Evolutionary conservation across 2,113 vertebrate species (phyloP), one percentile per base, ranked within the genome.

Genomic region (Petroica traversi): DNA sequence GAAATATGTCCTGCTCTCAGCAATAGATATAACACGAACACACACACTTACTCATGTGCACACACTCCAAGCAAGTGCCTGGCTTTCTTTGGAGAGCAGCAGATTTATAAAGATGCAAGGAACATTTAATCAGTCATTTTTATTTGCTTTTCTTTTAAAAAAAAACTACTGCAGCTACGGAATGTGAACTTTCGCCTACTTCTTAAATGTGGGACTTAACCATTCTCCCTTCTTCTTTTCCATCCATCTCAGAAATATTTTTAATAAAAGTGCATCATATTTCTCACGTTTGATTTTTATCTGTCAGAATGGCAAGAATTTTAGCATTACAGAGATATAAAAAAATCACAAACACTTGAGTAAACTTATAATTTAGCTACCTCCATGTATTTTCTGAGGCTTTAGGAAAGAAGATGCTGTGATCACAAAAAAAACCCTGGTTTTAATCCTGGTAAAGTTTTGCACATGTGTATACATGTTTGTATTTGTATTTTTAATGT

Each of bases 151-250:
- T 67, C 76, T 91, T 91, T 71, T 68, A 81, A 78, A 75, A 64
- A 88, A 86, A 91, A 48, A 33, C 43, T 59, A 59, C 48, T 72
- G n/a, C 80, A 78, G 54, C 61, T 86, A 59, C 1, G 9, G 82
- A 92, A 96, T 81, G 63, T 92, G 72, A 96, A 90, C 90, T 92
- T 78, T 85, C 68, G 67, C 78, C 78, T 90, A 84, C 72, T 96
- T 79, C 57, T 59, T 78, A 67, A 66, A 77, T 59, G 40, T 18
- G 1, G 0, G 18, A 63, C 33, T 82, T 82, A 31, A 61, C 52
- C 67, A 34, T 68, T 87, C 40, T 92, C 19, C 26, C 10, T 40
- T 52, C 66, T 19, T 83, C 49, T 29, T 83, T 80, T 71, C 66
- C n/a, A n/a, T 80, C 14, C 33, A 31, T 38, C 74, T 87, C 71